Evolutionary conservation across 2,113 vertebrate genomes (phyloP).

Genomic region (Noturus placidus): DNA sequence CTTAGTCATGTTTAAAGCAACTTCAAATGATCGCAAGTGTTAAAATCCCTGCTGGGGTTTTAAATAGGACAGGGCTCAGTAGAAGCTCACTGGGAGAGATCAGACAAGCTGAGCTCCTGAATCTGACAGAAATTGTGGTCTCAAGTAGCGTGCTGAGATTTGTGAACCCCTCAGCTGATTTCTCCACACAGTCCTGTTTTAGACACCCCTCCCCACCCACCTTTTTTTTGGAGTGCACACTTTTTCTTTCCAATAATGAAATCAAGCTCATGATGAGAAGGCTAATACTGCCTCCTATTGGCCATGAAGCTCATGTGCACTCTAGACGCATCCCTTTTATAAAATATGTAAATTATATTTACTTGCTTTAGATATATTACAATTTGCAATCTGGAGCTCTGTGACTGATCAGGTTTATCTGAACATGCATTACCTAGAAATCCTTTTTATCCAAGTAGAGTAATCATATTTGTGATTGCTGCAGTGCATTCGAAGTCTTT

Average conservation of each 20-base stretch:
- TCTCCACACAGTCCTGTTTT: background rate
- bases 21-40: background rate
- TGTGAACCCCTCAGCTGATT: background rate
- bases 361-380: background rate
- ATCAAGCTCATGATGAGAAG: background rate
- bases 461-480: background rate
- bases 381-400: background rate
- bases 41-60: background rate
- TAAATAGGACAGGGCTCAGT: background rate
- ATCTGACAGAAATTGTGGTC: background rate
- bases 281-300: constrained; percentile 70
- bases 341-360: background rate
- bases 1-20: background rate
- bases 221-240: background rate
- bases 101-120: background rate
- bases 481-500: background rate
- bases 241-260: background rate
- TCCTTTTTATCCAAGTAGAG: background rate
- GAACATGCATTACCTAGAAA: background rate
- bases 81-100: background rate
- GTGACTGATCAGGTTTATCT: background rate
- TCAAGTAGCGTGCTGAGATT: background rate
- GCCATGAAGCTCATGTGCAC: constrained; percentile 16
- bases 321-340: background rate
- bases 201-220: background rate